Evolutionary conservation across 1,140 invertebrate genomes (phyloP), one percentile per base, ranked within the genome.

Genomic region (Monomorium pharaonis): DNA sequence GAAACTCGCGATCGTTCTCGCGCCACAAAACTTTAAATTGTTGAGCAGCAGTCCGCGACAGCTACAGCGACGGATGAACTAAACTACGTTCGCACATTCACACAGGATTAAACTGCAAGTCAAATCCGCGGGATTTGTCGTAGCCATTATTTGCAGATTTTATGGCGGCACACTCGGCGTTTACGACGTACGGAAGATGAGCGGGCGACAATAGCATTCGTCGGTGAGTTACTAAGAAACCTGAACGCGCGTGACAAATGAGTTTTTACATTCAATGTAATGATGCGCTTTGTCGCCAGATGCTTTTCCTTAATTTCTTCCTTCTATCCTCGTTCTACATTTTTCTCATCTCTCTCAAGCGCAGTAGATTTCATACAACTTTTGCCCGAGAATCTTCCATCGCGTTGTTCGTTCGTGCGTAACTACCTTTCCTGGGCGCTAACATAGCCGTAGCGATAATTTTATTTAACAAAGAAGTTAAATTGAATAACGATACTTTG

Each of bases 121-220:
- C 80, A 47, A 84, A 85, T 77, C 75, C 70, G 72, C 42, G 18
- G 60, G 42, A 63, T 51, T 69, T 44, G 37, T 60, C 14, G 54
- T 60, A 37, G 47, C 62, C 47, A 87, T 90, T 89, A 87, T 89
- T 89, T 47, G 80, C 80, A 75, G 69, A 87, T 85, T 87, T 87
- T 62, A 83, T 60, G 27, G 12, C 30, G 33, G 21, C 21, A 24
- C 27, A 27, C 33, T 76, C 44, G 27, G 2, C 58, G 33, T 44
- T 76, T 63, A 76, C 30, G 58, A 65, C 58, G 47, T 2, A 44
- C 16, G 21, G 63, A 77, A 77, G 60, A 75, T 42, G 37, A 49
- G 21, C 16, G 27, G 12, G 54, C n/a, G 42, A 84, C 47, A 84
- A 75, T 77, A 44, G 42, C 44, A 33, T 44, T 47, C 24, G 60